Base-by-base conservation (phyloP, 2,797 vertebrate genomes). In the Antennarius maculatus region DNA sequence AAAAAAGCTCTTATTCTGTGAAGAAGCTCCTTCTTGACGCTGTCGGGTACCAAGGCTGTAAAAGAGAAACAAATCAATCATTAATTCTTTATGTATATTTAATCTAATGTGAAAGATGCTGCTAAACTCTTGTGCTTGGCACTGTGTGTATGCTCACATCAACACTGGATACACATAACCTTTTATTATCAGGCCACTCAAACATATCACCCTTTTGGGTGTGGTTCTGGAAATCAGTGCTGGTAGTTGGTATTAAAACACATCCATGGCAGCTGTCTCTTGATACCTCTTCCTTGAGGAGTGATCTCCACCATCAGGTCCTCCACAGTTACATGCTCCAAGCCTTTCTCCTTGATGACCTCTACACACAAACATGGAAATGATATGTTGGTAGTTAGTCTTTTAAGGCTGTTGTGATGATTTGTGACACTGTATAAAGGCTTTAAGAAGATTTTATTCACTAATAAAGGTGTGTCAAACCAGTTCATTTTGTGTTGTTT, bases 1-100 rank as follows among this genome's bases (percentile, higher is more conserved):
- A 99, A 93, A 86, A 99, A 99, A 58, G 95, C 94, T 92, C 97
- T 95, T 94, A 99, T 99, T 95, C 96, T 96, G 82, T 98, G 97
- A 68, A 99, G 93, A 68, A 99, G 96, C 71, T 99, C 97, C 81
- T 98, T 99, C 92, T 99, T 99, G 81, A 99, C 97, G 49, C 97
- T 98, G 92, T 99, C 97, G 74, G 97, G 97, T 77, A 99, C 97
- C 92, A 97, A 93, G 7, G 95, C 97, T 99, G 94, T 77, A 95
- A 87, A 57, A 88, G 17, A 80, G 31, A 46, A 69, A 74, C 5
- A 65, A 2, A 52, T 16, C 13, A 5, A 54, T 23, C 0, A 68
- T 4, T 12, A 11, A 1, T 3, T 17, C 13, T 17, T 10, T 8
- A 47, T 6, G 4, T 47, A 7, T 15, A 43, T 14, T 13, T 15